Evolutionary conservation across 2,113 vertebrate genomes (phyloP), one percentile per base, ranked within the genome.

Genomic region (Cottus gobio): DNA sequence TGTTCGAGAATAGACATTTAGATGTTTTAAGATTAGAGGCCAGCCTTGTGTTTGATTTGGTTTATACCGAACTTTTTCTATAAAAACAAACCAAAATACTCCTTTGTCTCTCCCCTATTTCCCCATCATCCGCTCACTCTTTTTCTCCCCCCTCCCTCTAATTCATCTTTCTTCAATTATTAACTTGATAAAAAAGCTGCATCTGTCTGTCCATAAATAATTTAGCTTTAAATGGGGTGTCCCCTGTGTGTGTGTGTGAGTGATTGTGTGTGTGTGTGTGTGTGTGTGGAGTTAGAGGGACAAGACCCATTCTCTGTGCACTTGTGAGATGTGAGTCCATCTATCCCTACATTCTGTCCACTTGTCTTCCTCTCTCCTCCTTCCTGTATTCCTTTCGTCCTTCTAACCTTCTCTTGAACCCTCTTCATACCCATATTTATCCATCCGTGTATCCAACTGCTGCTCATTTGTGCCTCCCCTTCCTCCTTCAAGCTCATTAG

Each of bases 151-250:
- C 36, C 15, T 3, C 22, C 46, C 37, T 37, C 34, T 70, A 72
- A 84, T 85, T 89, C 82, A 78, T 90, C 63, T 88, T 82, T 80
- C 82, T 86, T 95, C 46, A 94, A 94, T 95, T 93, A 95, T 95
- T 95, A 89, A 94, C 82, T 77, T 66, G 85, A 93, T 94, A 93
- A 95, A 94, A 94, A 95, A 92, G 92, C 91, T 76, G 74, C 91
- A 91, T 93, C 92, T 94, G 89, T 87, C 84, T 80, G 63, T 66
- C 73, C 75, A 91, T 95, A 22, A 93, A 94, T 95, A 88, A 94
- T 95, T 90, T 60, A 95, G 20, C 7, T 42, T 88, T 90, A 91
- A 93, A 93, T 92, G 89, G 86, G 80, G 56, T 88, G 82, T 89
- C 75, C 87, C 83, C 31, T 61, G 63, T 60, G 72, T 65, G 46